Evolutionary conservation across 2,888 invertebrate genomes (phyloP).

Genomic region (Patella pellucida): DNA sequence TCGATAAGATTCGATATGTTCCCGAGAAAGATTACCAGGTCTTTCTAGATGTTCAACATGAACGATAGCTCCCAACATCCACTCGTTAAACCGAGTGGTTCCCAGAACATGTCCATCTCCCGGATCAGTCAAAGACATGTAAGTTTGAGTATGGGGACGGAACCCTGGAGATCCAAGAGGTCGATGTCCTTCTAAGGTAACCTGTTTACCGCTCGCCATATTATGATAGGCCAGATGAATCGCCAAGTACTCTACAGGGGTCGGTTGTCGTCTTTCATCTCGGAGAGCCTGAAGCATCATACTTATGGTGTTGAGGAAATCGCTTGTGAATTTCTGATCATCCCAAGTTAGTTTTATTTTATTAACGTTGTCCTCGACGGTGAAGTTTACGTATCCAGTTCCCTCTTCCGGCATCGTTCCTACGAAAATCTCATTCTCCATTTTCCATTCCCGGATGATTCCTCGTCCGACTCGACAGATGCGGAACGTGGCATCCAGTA

Average conservation of each 20-base stretch:
- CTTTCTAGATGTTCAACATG: conserved; percentile 54
- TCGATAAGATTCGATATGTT: conserved; percentile 50
- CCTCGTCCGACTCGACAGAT: conserved; percentile 21
- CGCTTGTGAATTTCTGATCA: conserved; percentile 19
- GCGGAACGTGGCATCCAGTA: conserved; percentile 25
- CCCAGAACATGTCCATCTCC: conserved; percentile 53
- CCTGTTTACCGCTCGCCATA: conserved; percentile 29
- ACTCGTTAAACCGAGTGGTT: conserved; percentile 47
- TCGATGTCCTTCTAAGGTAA: conserved; percentile 21
- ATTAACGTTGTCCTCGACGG: conserved; percentile 31
- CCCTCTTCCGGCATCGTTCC: conserved; percentile 36
- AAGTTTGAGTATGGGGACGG: conserved; percentile 48
- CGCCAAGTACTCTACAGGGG: conserved; percentile 38
- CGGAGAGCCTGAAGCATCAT: conserved; percentile 33
- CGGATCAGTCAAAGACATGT: conserved; percentile 52
- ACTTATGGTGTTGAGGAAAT: conserved; percentile 31
- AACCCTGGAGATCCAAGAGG: conserved; percentile 49
- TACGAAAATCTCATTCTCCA: conserved; percentile 30
- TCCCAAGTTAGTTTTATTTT: conserved; percentile 37
- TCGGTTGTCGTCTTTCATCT: conserved; percentile 38
- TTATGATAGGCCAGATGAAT: conserved; percentile 38
- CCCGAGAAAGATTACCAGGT: conserved; percentile 42
- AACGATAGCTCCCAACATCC: conserved; percentile 52
- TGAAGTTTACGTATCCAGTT: conserved; percentile 25
- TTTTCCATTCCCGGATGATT: conserved; percentile 31